Conservation (phyloP, 2,888 invertebrate species). For the Sceliomorpha sp. region DNA sequence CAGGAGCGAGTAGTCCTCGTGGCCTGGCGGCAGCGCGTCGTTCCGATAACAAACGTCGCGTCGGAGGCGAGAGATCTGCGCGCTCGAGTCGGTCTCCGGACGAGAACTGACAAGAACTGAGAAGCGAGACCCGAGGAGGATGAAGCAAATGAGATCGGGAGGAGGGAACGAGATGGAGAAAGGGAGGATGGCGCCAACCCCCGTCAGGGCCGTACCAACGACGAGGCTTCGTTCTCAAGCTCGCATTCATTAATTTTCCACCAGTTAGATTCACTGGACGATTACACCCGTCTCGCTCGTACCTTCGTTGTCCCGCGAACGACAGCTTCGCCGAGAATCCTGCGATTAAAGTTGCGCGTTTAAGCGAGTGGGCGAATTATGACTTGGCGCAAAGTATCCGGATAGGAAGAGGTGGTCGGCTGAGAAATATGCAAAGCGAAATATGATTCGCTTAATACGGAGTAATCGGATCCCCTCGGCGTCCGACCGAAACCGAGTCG, state of each 20-base stretch:
- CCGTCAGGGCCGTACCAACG: constrained; percentile 44
- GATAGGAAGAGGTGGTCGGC: constrained; percentile 13
- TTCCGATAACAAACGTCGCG: constrained; percentile 41
- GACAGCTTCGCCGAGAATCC: too few relatives aligned
- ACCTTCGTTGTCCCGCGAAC: too few relatives aligned
- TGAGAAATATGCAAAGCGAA: constrained; percentile 31
- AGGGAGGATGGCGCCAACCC: constrained; percentile 54
- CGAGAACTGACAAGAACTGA: too few relatives aligned
- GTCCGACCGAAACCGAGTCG: constrained; percentile 31
- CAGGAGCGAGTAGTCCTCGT: constrained; percentile 45
- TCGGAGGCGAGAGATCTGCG: constrained; percentile 37
- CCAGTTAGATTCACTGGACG: too few relatives aligned
- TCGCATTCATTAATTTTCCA: too few relatives aligned
- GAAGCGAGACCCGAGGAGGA: constrained; percentile 61
- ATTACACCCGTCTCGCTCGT: too few relatives aligned
- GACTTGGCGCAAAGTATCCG: constrained; percentile 10
- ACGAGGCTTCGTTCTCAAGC: too few relatives aligned
- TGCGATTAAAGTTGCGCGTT: too few relatives aligned
- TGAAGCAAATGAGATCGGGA: constrained; percentile 49
- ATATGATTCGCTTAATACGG: constrained; percentile 25
- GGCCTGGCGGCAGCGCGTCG: constrained; percentile 42
- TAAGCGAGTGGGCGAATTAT: too few relatives aligned
- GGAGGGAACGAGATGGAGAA: constrained; percentile 56
- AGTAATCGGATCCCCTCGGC: constrained; percentile 21
- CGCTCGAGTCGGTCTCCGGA: constrained; percentile 68